phyloP scores from a whole-genome alignment of 2,113 vertebrate species.

The Syngnathus typhle region DNA sequence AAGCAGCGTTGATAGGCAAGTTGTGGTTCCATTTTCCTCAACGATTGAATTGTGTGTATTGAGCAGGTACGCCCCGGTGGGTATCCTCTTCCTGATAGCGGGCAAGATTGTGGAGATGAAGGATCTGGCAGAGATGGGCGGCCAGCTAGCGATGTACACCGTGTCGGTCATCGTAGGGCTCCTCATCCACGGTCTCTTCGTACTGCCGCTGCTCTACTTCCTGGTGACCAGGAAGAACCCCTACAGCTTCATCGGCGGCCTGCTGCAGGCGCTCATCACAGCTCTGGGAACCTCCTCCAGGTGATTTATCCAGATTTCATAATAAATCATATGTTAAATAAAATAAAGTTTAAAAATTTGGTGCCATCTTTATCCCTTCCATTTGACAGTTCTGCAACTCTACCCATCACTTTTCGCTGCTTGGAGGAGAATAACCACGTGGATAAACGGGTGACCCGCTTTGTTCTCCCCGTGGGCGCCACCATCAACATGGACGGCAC shows the following conservation, averaged over 20 bases:
- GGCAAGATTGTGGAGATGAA: slow-evolving; percentile 98
- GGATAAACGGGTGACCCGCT: slow-evolving; percentile 89
- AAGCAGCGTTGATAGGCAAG: no score
- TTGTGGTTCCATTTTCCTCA: not conserved
- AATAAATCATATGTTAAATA: not conserved
- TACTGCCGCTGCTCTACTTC: slow-evolving; percentile 90
- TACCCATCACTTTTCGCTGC: slow-evolving; percentile 95
- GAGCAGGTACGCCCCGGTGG: slow-evolving; percentile 89
- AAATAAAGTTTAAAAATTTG: not conserved
- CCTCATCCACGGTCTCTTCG: slow-evolving; percentile 83
- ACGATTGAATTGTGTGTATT: not conserved
- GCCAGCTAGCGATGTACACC: slow-evolving; percentile 94
- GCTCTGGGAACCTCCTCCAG: slow-evolving; percentile 94
- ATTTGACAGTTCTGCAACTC: slow-evolving; percentile 81
- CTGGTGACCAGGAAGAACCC: slow-evolving; percentile 87
- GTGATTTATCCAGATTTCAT: slow-evolving; percentile 49
- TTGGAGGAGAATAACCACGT: slow-evolving; percentile 89
- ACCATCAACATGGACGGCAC: slow-evolving; percentile 98
- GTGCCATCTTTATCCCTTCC: not conserved
- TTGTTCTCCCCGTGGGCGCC: slow-evolving; percentile 90
- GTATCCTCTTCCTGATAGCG: slow-evolving; percentile 94
- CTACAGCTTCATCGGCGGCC: slow-evolving; percentile 81
- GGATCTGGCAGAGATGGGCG: slow-evolving; percentile 83
- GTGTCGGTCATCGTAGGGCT: slow-evolving; percentile 87
- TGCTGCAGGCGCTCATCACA: slow-evolving; percentile 91